Base-by-base conservation (phyloP, 2,888 invertebrate genomes). In the Cinara cedri region DNA sequence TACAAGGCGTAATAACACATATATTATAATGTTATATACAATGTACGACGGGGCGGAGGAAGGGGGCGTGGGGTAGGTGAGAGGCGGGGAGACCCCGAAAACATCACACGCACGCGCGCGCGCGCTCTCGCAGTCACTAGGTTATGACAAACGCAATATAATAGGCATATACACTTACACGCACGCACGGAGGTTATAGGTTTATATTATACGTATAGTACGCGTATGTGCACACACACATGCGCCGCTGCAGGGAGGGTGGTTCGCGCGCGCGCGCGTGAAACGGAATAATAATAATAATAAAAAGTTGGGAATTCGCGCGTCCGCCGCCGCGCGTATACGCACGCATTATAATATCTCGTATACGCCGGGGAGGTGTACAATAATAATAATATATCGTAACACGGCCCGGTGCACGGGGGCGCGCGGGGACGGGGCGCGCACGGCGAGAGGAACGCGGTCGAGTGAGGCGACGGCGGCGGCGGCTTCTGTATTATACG, bases 101-200 rank as follows among this genome's bases (percentile, higher is more conserved):
- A 72, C 72, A 26, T 13, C 60, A 24, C 72, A 14, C 72, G 49
- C 46, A 19, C 24, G 16, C 55, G 1, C 21, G 19, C 21, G 14
- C 42, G 14, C 19, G 19, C 51, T 13, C 21, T 14, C 10, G 57
- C 49, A 63, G 74, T 75, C 74, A 65, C 74, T 24, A 63, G 16
- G 54, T 63, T 75, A 54, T 54, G 54, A 75, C 63, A 65, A 65
- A 75, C 44, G 54, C 74, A 75, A 75, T 75, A n/a, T n/a, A 75
- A 75, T 75, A 75, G 74, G 54, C 74, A 54, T 74, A 74, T 74
- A 74, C 51, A 74, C 74, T 34, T 72, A 72, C 72, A 72, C 63
- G 19, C 62, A 62, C 19, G 26, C 72, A 34, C 21, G 74, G 65
- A n/a, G 71, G n/a, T n/a, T n/a, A n/a, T n/a, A n/a, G n/a, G n/a